phyloP scores from a whole-genome alignment of 1,140 invertebrate species.

The Drosophila carrolli region DNA sequence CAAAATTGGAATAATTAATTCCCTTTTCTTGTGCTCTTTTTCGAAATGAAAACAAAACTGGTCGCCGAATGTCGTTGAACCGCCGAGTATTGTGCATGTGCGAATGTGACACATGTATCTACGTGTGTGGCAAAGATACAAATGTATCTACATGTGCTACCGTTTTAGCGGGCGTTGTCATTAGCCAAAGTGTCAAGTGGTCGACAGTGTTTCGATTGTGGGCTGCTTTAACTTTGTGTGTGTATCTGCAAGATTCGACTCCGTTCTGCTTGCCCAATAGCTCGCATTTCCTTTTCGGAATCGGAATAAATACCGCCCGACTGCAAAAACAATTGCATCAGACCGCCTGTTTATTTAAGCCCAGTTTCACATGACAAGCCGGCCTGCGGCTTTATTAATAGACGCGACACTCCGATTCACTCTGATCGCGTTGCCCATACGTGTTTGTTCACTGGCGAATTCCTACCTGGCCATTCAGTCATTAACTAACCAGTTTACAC shows the following conservation, averaged over 20 bases:
- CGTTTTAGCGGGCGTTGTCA: constrained; percentile 57
- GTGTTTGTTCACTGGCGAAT: constrained; percentile 18
- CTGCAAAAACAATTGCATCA: constrained; percentile 27
- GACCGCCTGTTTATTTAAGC: constrained; percentile 17
- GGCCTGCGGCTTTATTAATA: constrained; percentile 45
- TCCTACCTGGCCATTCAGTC: constrained; percentile 32
- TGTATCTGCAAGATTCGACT: constrained; percentile 29
- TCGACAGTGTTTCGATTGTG: neutral
- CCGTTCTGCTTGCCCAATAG: constrained; percentile 10
- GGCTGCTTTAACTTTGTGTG: neutral
- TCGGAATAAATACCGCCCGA: neutral
- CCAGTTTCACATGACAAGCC: constrained; percentile 37
- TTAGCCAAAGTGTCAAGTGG: constrained; percentile 65
- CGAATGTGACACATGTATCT: constrained; percentile 24
- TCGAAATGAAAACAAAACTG: constrained; percentile 54
- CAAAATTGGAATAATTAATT: constrained; percentile 50
- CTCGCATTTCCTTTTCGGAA: constrained; percentile 46
- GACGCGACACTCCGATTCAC: constrained; percentile 16
- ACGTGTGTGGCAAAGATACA: constrained; percentile 58
- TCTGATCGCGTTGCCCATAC: constrained; percentile 19
- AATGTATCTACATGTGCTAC: constrained; percentile 71
- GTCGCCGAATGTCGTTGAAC: constrained; percentile 68
- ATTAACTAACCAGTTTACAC: constrained; percentile 68
- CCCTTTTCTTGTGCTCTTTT: constrained; percentile 29
- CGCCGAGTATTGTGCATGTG: constrained; percentile 12